Evolutionary conservation across 92 coral and sea anemone genomes (phyloP).

Genomic region (Heliopora coerulea): DNA sequence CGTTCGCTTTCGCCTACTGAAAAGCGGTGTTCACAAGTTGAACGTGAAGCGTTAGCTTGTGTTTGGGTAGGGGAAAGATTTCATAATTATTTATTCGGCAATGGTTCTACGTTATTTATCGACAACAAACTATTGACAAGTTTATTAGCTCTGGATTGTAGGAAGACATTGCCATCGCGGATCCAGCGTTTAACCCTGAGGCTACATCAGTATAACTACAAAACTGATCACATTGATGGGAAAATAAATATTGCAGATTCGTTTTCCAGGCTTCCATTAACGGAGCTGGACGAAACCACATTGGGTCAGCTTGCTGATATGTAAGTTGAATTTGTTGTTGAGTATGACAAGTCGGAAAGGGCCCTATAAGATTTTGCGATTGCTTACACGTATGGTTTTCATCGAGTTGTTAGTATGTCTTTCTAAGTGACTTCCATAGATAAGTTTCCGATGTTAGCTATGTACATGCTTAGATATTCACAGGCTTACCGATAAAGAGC

Average conservation of each 20-base stretch:
- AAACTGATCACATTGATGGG: slow-evolving; percentile 7
- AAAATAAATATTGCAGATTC: slow-evolving; percentile 35
- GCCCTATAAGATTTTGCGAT: no score
- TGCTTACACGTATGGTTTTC: no score
- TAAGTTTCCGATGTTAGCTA: no score
- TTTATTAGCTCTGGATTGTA: slow-evolving; percentile 15
- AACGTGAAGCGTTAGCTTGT: slow-evolving; percentile 46
- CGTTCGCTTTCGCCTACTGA: slow-evolving; percentile 42
- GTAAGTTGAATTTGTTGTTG: slow-evolving; percentile 32
- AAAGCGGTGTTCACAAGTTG: slow-evolving; percentile 36
- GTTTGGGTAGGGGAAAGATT: slow-evolving; percentile 47
- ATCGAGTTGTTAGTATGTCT: no score
- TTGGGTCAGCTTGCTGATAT: slow-evolving; percentile 35
- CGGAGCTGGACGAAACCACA: slow-evolving; percentile 10
- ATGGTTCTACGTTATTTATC: slow-evolving; percentile 28
- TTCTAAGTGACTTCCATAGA: no score
- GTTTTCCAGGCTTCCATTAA: slow-evolving; percentile 24
- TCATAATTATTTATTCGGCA: slow-evolving; percentile 45
- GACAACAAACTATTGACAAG: slow-evolving; percentile 44
- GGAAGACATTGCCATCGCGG: slow-evolving; percentile 33
- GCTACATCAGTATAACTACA: slow-evolving; percentile 36
- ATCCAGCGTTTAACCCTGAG: slow-evolving; percentile 50
- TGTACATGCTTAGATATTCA: no score
- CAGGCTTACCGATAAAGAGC: no score
- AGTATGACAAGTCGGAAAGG: slow-evolving; percentile 16